These are phyloP conservation scores for Anhinga rufa DNA, from an alignment of 2,113 vertebrate species.

Conservation along the genomic window DNA sequence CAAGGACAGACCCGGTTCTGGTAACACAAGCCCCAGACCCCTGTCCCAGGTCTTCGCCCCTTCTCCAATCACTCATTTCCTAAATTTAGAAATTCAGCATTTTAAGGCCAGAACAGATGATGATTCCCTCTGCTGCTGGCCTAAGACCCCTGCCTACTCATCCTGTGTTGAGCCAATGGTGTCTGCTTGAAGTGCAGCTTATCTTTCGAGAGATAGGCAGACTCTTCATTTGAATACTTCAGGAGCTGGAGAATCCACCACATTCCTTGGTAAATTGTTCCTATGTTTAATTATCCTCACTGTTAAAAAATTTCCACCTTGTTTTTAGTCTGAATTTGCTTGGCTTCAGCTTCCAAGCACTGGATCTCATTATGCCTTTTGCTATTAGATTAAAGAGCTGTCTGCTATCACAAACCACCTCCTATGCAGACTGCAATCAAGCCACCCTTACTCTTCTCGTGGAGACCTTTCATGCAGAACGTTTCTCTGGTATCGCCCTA, in stretches of 20 bases:
- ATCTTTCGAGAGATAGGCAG: neutral
- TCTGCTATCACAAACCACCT: conserved; percentile 1
- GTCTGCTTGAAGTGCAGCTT: neutral
- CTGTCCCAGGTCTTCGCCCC: neutral
- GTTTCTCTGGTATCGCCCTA: neutral
- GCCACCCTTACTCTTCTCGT: neutral
- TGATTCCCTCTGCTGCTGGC: neutral
- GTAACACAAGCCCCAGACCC: neutral
- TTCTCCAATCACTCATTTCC: neutral
- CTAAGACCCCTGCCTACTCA: neutral
- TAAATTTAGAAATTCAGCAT: neutral
- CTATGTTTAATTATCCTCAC: conserved; percentile 31
- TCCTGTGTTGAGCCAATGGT: neutral
- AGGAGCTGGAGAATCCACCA: conserved; percentile 9
- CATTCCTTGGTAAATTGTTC: conserved; percentile 50
- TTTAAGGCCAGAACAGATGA: neutral
- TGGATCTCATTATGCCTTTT: neutral
- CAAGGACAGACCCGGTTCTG: neutral
- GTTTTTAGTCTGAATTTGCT: conserved; percentile 47
- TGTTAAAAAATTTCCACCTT: conserved; percentile 17
- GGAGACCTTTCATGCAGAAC: neutral
- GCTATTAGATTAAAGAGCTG: conserved; percentile 5
- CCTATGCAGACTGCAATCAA: neutral
- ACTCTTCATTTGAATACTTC: conserved; percentile 25
- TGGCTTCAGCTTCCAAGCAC: conserved; percentile 28